Percentiles rank a stretch among this genome's conserved stretches.
phyloP scores from a whole-genome alignment of 92 coral and sea anemone species.

The Actinostola sp. region DNA sequence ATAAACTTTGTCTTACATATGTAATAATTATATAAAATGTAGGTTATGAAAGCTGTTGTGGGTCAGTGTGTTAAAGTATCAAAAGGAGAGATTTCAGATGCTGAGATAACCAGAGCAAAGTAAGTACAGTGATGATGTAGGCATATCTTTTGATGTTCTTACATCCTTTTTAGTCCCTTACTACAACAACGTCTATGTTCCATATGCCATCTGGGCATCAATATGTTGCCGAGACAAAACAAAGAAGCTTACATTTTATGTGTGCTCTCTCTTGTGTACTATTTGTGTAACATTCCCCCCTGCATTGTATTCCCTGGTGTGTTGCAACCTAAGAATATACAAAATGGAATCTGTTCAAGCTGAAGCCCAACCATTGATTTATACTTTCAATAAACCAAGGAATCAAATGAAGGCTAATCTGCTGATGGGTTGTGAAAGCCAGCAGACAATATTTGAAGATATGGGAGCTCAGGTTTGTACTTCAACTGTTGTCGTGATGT shows the following conservation, averaged over 20 bases:
- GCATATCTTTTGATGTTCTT: no score
- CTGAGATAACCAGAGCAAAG: constrained; percentile 92
- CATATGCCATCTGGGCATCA: no score
- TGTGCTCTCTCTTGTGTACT: no score
- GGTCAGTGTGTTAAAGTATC: constrained; percentile 83
- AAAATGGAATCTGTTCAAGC: no score
- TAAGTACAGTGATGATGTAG: constrained; percentile 45
- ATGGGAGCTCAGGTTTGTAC: constrained; percentile 90
- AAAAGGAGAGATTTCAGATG: constrained; percentile 88
- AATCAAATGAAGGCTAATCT: constrained; percentile 92
- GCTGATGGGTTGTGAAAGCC: constrained; percentile 86
- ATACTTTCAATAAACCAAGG: constrained; percentile 33
- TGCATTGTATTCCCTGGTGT: no score
- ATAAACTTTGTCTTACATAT: neutral
- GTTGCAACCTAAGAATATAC: no score
- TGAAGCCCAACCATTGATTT: no score
- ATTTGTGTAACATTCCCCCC: no score
- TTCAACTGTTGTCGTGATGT: neutral
- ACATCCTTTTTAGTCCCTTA: no score
- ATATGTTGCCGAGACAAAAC: no score
- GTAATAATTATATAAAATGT: neutral
- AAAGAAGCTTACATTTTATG: no score
- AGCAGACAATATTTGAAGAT: constrained; percentile 78
- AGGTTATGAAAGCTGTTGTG: constrained; percentile 85
- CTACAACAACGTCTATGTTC: no score